These are phyloP conservation scores for Neoaliturus tenellus DNA, from an alignment of 2,888 invertebrate species.

Conservation along the genomic window DNA sequence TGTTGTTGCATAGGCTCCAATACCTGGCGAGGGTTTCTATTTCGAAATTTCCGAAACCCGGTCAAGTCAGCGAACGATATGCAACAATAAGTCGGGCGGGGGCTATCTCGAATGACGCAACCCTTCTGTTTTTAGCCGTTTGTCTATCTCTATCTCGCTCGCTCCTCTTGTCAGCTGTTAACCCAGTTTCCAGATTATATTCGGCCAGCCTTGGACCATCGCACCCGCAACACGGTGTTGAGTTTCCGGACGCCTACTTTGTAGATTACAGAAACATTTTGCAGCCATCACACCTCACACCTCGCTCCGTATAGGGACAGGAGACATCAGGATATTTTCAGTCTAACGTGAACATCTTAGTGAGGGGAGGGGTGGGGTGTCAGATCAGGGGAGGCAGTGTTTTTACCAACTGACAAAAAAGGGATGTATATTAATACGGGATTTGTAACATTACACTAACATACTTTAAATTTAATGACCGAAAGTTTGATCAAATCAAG, in stretches of 20 bases:
- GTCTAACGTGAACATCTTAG: no score
- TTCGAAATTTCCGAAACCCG: background rate
- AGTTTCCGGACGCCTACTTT: background rate
- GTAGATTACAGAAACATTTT: no score
- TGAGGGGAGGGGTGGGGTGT: no score
- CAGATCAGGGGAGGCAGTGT: background rate
- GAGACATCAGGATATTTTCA: no score
- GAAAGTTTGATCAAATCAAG: no score
- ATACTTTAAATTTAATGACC: no score
- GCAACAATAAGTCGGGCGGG: background rate
- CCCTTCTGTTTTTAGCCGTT: slow-evolving; percentile 30
- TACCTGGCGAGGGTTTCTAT: no score
- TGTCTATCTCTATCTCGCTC: background rate
- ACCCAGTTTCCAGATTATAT: slow-evolving; percentile 29
- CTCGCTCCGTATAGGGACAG: no score
- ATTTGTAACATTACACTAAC: no score
- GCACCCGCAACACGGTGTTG: background rate
- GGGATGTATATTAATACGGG: slow-evolving; percentile 25
- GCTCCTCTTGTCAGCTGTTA: slow-evolving; percentile 36
- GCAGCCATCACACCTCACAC: no score
- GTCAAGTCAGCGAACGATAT: background rate
- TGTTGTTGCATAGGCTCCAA: no score
- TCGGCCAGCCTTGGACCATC: slow-evolving; percentile 19
- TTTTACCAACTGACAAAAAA: slow-evolving; percentile 28
- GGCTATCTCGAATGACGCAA: slow-evolving; percentile 18